phyloP scores from a whole-genome alignment of 2,888 invertebrate species.

The Melolontha melolontha region DNA sequence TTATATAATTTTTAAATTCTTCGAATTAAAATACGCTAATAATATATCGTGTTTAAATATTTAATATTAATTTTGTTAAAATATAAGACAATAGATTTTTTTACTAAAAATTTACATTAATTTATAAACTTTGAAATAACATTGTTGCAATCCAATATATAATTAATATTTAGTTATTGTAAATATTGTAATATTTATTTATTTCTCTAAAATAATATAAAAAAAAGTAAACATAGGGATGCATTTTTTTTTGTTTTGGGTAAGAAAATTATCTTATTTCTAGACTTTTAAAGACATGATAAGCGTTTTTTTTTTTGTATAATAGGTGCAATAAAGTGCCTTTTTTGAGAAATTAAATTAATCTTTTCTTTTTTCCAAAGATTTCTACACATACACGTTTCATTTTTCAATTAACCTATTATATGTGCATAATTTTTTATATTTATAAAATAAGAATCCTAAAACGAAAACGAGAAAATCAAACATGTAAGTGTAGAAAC shows the following conservation, averaged over 20 bases:
- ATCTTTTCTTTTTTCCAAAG: constrained; percentile 8
- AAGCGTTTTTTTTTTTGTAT: constrained; percentile 27
- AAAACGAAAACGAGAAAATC: constrained; percentile 3
- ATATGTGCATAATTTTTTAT: no score
- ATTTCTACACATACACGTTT: constrained; percentile 23
- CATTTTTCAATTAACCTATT: background rate
- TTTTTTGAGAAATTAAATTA: constrained; percentile 34
- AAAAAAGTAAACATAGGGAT: constrained; percentile 1
- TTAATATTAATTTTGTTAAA: no score
- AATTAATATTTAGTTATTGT: constrained; percentile 16
- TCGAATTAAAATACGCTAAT: no score
- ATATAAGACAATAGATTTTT: no score
- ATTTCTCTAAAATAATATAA: constrained; percentile 2
- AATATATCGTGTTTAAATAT: no score
- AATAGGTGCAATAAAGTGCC: constrained; percentile 43
- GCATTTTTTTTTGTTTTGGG: constrained; percentile 15
- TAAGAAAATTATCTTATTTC: constrained; percentile 8
- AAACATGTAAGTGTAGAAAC: constrained; percentile 27
- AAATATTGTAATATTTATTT: constrained; percentile 37
- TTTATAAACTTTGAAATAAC: background rate
- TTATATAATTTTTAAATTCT: no score
- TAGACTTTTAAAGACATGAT: constrained; percentile 30
- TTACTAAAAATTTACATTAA: no score
- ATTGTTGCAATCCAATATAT: constrained; percentile 18
- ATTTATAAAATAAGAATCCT: background rate